Conservation (phyloP, 2,113 vertebrate species). For the Hipposideros armiger region DNA sequence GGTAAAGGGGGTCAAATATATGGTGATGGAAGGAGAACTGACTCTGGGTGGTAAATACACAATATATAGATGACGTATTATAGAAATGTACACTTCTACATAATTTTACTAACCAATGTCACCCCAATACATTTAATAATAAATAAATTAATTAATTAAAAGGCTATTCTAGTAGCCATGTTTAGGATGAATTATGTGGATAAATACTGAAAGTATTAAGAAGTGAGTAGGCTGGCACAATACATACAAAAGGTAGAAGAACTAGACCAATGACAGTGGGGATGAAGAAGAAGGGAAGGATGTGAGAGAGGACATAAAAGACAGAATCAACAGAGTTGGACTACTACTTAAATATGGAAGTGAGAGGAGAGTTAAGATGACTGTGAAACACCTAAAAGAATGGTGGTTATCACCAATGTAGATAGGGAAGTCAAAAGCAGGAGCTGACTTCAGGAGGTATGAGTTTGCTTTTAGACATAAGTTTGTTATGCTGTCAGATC, state of each 20-base stretch:
- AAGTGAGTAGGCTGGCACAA: not conserved
- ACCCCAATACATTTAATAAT: too few species aligned
- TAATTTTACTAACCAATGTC: too few species aligned
- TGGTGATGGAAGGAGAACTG: too few species aligned
- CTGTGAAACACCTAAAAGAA: not conserved
- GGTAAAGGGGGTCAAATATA: too few species aligned
- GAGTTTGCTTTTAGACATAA: constrained; percentile 28
- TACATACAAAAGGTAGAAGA: not conserved
- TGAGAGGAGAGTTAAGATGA: not conserved
- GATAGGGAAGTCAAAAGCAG: not conserved
- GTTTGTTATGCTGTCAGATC: not conserved
- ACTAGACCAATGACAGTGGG: not conserved
- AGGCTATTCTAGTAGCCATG: not conserved
- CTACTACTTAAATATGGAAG: not conserved
- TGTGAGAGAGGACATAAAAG: not conserved
- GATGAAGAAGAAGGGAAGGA: not conserved
- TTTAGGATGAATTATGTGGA: not conserved
- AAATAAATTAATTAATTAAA: not conserved
- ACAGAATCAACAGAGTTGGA: not conserved
- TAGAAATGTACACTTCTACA: too few species aligned
- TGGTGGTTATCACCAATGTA: not conserved
- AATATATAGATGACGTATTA: too few species aligned
- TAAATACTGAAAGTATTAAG: not conserved
- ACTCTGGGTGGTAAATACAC: too few species aligned
- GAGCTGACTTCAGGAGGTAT: not conserved